These are phyloP conservation scores for Cephus runcator DNA, from an alignment of 2,888 invertebrate genomes.

Conservation along the genomic window DNA sequence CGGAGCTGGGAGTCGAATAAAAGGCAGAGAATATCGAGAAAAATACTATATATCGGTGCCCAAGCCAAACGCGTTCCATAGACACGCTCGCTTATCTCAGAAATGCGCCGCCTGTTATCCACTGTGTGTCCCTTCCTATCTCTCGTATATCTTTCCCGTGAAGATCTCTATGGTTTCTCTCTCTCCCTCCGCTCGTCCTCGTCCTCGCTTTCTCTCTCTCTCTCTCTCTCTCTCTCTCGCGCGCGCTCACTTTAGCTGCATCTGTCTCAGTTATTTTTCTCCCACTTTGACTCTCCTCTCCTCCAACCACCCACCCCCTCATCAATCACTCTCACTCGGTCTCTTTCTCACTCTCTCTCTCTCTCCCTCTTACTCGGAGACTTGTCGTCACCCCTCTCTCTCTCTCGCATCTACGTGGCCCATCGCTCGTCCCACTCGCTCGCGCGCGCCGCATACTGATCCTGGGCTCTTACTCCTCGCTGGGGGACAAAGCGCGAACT, in stretches of 20 bases:
- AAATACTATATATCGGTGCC: not conserved
- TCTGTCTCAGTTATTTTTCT: not conserved
- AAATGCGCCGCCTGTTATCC: conserved; percentile 8
- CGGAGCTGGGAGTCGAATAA: not conserved
- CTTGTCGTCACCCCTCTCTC: conserved; percentile 7
- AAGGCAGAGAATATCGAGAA: not conserved
- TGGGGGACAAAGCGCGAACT: conserved; percentile 16
- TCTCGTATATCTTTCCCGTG: not conserved
- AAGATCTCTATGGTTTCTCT: not conserved
- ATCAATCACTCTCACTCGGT: conserved; percentile 4
- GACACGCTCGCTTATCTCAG: conserved; percentile 5
- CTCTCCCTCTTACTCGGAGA: not conserved
- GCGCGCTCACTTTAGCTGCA: not conserved
- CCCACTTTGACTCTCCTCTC: not conserved
- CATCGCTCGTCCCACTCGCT: conserved; percentile 3
- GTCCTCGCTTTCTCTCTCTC: not conserved
- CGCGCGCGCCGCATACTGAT: conserved; percentile 4
- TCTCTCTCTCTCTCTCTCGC: no score
- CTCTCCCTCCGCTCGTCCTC: not conserved
- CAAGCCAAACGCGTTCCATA: not conserved
- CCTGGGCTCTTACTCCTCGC: conserved; percentile 12
- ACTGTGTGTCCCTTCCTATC: not conserved
- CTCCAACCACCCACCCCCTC: conserved; percentile 5
- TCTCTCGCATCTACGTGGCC: not conserved
- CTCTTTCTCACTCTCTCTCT: conserved; percentile 3